Evolutionary conservation across 1,140 invertebrate genomes (phyloP), one percentile per base, ranked within the genome.

Genomic region (Eriosoma lanigerum): DNA sequence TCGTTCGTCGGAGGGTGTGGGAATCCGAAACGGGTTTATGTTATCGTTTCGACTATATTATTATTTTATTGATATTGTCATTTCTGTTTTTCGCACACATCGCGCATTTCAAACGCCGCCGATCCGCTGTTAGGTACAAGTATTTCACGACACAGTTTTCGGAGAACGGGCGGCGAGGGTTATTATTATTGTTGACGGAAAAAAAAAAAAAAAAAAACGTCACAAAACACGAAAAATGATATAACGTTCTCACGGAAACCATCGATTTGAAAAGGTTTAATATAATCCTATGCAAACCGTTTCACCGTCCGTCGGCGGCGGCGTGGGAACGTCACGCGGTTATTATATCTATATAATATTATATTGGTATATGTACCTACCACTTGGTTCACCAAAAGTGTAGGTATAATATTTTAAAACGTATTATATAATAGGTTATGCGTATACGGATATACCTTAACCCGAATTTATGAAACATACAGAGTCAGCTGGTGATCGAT

Each of bases 241-340:
- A 46, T 13, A 29, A 46, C 21, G 21, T 68, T 68, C 64, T 68
- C 64, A 68, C 64, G 64, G 64, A 68, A 68, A 46, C 21, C 64
- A n/a, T 46, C n/a, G 10, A 21, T 46, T 46, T 46, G 32, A 68
- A 68, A 68, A 68, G 64, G 64, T 68, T 68, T 6, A 68, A 46
- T n/a, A n/a, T n/a, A 68, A 44, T 68, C 32, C 64, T 68, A 19
- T 46, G 38, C 38, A 46, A 68, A 68, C 64, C 64, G 64, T 68
- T 68, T 68, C 9, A n/a, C 13, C 1, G 3, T 24, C 10, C 15
- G 52, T 56, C 64, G 38, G 32, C n/a, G 19, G 60, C 10, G 4
- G 64, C 64, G 64, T 68, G 64, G 64, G 64, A 68, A 68, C 38
- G 29, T 3, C 13, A 29, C 1, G 60, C 60, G 60, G 29, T 8